Evolutionary conservation across 2,113 vertebrate genomes (phyloP).

Genomic region (Protobothrops mucrosquamatus): DNA sequence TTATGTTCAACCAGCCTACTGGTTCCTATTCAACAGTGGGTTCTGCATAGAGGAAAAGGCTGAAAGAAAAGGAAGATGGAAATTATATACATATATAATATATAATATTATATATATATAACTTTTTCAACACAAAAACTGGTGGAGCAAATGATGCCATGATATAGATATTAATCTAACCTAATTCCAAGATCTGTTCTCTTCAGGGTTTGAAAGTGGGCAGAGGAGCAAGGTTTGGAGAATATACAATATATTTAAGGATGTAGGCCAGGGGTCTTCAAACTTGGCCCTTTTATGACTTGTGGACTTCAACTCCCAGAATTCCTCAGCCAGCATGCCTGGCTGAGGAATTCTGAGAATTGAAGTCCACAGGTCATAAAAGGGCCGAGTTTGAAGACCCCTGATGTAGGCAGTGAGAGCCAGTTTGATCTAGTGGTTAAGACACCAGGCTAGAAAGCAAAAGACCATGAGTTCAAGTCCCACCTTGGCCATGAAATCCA

Average conservation of each 20-base stretch:
- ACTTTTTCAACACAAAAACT: neutral
- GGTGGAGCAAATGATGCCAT: no score
- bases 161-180: neutral
- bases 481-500: neutral
- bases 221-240: neutral
- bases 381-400: no score
- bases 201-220: neutral
- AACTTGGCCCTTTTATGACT: no score
- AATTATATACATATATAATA: neutral
- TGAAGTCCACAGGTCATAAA: no score
- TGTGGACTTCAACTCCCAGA: no score
- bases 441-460: no score
- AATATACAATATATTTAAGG: neutral
- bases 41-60: constrained; percentile 11
- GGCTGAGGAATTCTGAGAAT: no score
- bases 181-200: neutral
- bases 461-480: no score
- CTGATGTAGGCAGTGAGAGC: neutral
- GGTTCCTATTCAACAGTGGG: neutral
- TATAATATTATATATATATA: no score
- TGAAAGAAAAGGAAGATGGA: neutral
- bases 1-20: neutral
- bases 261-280: no score
- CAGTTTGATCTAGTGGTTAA: no score
- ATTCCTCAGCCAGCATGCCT: no score